Conservation (phyloP, 1,140 invertebrate genomes). For the Dendroctonus ponderosae region DNA sequence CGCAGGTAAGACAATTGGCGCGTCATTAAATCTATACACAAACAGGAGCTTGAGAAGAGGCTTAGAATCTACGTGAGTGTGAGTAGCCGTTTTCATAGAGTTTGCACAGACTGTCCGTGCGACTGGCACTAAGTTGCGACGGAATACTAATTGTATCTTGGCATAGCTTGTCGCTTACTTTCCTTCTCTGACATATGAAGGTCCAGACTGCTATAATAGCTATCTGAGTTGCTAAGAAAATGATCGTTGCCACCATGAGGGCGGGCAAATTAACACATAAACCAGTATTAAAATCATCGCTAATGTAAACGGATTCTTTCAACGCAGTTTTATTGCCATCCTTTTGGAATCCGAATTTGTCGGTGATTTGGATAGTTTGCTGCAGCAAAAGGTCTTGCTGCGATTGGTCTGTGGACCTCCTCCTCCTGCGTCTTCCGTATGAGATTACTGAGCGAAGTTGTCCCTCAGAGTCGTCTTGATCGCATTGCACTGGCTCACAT, state of each 20-base stretch:
- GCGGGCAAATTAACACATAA: constrained; percentile 76
- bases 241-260: constrained; percentile 74
- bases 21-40: constrained; percentile 27
- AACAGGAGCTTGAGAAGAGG: neutral
- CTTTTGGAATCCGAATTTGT: constrained; percentile 82
- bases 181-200: constrained; percentile 77
- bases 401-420: constrained; percentile 52
- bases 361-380: constrained; percentile 88
- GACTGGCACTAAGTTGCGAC: constrained; percentile 57
- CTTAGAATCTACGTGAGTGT: constrained; percentile 76
- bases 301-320: constrained; percentile 53
- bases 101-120: constrained; percentile 79
- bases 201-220: constrained; percentile 80
- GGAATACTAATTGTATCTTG: constrained; percentile 56
- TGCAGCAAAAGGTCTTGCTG: constrained; percentile 79
- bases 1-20: constrained; percentile 32
- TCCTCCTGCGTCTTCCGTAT: constrained; percentile 72
- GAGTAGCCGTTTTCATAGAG: constrained; percentile 76
- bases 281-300: constrained; percentile 49
- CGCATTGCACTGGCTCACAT: constrained; percentile 87
- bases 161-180: constrained; percentile 57
- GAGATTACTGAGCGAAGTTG: constrained; percentile 78
- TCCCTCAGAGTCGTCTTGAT: constrained; percentile 74
- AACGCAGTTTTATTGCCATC: constrained; percentile 50
- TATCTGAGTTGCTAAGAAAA: constrained; percentile 80